Conservation (phyloP, 2,797 vertebrate species). For the Natrix natrix region DNA sequence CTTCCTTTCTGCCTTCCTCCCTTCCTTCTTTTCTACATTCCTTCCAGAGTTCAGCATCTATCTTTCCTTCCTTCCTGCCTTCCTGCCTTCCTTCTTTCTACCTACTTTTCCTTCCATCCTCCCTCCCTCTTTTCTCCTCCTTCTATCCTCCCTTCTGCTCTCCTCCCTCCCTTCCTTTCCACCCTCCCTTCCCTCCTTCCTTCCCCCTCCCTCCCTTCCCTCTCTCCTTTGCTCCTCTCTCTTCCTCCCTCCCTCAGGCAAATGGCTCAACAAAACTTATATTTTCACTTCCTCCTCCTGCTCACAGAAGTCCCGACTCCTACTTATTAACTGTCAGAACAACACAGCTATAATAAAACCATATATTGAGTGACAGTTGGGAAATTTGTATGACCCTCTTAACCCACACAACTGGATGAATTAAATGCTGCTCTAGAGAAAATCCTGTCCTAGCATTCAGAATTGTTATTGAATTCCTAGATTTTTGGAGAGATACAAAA, state of each 20-base stretch:
- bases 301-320: neutral
- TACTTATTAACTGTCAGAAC: neutral
- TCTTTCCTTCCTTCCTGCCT: too few species aligned
- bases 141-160: too few species aligned
- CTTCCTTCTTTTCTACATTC: too few species aligned
- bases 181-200: too few species aligned
- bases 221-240: too few species aligned
- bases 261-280: neutral
- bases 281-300: neutral
- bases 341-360: neutral
- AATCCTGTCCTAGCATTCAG: neutral
- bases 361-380: neutral
- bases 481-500: neutral
- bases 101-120: too few species aligned
- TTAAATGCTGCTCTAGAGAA: neutral
- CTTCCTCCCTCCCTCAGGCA: neutral
- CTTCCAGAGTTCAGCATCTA: too few species aligned
- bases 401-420: neutral
- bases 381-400: neutral
- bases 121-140: too few species aligned
- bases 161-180: too few species aligned
- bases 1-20: too few species aligned
- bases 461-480: neutral
- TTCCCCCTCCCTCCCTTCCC: too few species aligned
- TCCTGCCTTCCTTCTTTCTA: too few species aligned